Conservation (phyloP, 2,797 vertebrate genomes). For the Astyanax mexicanus region DNA sequence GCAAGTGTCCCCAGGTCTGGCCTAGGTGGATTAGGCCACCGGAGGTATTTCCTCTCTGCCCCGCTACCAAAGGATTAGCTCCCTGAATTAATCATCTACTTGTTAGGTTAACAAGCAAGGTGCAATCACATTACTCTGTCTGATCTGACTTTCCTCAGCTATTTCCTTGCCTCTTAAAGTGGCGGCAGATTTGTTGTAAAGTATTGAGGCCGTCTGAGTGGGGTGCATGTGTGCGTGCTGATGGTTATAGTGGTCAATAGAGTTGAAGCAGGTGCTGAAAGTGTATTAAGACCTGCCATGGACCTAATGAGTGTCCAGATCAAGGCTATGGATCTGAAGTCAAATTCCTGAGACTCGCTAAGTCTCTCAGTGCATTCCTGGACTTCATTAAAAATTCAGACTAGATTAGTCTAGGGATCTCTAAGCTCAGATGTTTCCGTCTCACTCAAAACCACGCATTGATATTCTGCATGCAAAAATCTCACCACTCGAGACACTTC, state of each 20-base stretch:
- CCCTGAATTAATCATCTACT: conserved; percentile 77
- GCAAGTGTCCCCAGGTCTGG: conserved; percentile 74
- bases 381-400: conserved; percentile 54
- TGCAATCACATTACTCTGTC: conserved; percentile 68
- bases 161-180: conserved; percentile 48
- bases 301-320: conserved; percentile 52
- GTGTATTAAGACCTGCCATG: conserved; percentile 46
- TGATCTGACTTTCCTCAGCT: conserved; percentile 51
- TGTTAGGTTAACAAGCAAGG: conserved; percentile 81
- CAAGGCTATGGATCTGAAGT: conserved; percentile 52
- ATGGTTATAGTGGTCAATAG: conserved; percentile 34
- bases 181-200: conserved; percentile 34
- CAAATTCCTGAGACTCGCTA: conserved; percentile 45
- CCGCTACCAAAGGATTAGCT: conserved; percentile 76
- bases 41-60: conserved; percentile 75
- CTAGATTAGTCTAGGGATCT: conserved; percentile 43
- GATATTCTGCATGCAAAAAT: conserved; percentile 46
- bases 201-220: conserved; percentile 30
- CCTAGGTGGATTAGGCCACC: conserved; percentile 77
- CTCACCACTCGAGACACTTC: conserved; percentile 31
- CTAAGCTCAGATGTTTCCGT: conserved; percentile 36
- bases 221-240: conserved; percentile 20
- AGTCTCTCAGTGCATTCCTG: conserved; percentile 50
- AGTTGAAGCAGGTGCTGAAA: conserved; percentile 38
- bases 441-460: conserved; percentile 24